Base-by-base conservation (phyloP, 1,140 invertebrate genomes). In the Heliconius himera region DNA sequence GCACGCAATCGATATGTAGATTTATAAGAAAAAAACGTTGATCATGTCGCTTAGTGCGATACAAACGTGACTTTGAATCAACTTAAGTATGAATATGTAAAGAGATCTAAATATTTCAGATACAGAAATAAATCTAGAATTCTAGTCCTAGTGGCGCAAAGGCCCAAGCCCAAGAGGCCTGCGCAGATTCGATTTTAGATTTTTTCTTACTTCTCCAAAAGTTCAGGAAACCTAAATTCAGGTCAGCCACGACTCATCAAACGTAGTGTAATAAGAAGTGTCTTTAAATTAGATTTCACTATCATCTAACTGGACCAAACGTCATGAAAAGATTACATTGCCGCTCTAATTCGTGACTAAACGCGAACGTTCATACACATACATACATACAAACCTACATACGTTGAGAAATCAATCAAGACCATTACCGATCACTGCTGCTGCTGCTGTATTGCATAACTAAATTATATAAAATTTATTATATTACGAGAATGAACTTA, bases 331-430 rank as follows among this genome's bases (percentile, higher is more conserved):
- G 82, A 85, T 85, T 80, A 81, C 76, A 83, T 83, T 79, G 66
- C 71, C 79, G 78, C 77, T 87, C 88, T 83, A 83, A 81, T 83
- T 86, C 87, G 87, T 88, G 88, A 88, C 82, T 82, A 46, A 80
- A 77, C 82, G 60, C n/a, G 54, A 81, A 72, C 78, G 77, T 75
- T 77, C n/a, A 71, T 74, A 85, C 78, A 73, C 81, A 73, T 54
- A 77, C 66, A 76, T 51, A 73, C 81, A 73, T 46, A 77, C 66
- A 76, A 20, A 51, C 16, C 49, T 81, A 84, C 70, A 78, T 66
- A 77, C 56, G 72, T 88, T 89, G 82, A 77, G 84, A 82, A 87
- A 87, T 82, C 81, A 83, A 83, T 84, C 82, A 80, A 80, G 74
- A 83, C 80, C 60, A 77, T 82, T 20, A 76, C 81, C 71, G 74